Evolutionary conservation across 2,113 vertebrate species (phyloP), one percentile per base, ranked within the genome.

Genomic region (Pogona vitticeps): DNA sequence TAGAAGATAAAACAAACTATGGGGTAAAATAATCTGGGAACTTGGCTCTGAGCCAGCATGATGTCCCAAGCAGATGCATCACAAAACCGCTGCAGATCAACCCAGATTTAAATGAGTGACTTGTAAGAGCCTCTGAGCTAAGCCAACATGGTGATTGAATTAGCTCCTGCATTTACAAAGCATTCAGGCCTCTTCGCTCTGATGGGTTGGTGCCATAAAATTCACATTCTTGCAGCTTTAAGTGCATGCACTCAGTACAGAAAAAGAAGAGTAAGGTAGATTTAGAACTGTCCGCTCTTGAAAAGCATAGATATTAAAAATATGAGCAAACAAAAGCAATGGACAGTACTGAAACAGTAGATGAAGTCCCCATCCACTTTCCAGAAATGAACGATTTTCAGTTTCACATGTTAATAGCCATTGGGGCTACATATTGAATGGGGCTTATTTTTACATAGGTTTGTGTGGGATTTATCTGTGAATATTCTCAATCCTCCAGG

Each of bases 111-210:
- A 79, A 65, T 91, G 91, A 93, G 86, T 88, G 86, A 89, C 1
- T 70, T 89, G 40, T 90, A 88, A 88, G 89, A 94, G 86, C 92
- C 93, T 91, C 86, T 84, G 88, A 94, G 92, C 94, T 86, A 95
- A 94, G 89, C 82, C 73, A 88, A 89, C 91, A 92, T 87, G 89
- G 92, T 90, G 93, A 92, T 93, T 91, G 90, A 92, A 95, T 95
- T 95, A 95, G 81, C 90, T 94, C 46, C 76, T 92, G 80, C 86
- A 31, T 91, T 94, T 86, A 85, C 78, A 91, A 88, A 89, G 89
- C 83, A 82, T 92, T 93, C 91, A 89, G 76, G 86, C 90, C 92
- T 93, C 84, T 88, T 82, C 91, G 88, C 67, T 70, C 63, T 85
- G 72, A 15, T 91, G 82, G 82, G 78, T 80, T 88, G 80, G 72